phyloP scores from a whole-genome alignment of 2,797 vertebrate genomes.

The Eulemur albifrons region DNA sequence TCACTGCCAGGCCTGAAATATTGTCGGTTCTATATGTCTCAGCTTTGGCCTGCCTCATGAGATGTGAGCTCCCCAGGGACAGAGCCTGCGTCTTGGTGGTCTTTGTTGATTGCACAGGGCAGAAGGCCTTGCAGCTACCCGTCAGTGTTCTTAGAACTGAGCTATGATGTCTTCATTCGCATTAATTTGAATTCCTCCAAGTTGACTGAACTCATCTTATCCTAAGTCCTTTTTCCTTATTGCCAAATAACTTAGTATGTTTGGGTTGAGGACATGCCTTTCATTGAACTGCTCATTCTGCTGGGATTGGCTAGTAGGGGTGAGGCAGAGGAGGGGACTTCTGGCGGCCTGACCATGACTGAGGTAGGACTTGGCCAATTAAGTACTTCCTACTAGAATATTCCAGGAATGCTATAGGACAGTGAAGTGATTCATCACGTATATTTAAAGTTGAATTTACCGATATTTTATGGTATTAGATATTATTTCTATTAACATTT shows the following conservation, averaged over 20 bases:
- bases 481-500: constrained; percentile 93
- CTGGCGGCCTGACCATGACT: background rate
- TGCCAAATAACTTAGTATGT: background rate
- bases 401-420: constrained; percentile 75
- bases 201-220: background rate
- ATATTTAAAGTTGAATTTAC: constrained; percentile 91
- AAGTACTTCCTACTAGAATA: constrained; percentile 66
- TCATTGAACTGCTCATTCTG: background rate
- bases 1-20: background rate
- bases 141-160: background rate
- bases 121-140: background rate
- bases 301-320: background rate
- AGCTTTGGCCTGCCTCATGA: background rate
- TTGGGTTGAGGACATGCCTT: background rate
- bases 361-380: constrained; percentile 42
- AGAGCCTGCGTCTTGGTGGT: background rate
- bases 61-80: background rate
- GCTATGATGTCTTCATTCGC: background rate
- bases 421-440: constrained; percentile 84
- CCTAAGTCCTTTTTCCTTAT: background rate
- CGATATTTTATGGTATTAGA: constrained; percentile 90
- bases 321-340: constrained; percentile 5
- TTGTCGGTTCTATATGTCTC: background rate
- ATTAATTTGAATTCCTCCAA: constrained; percentile 38
- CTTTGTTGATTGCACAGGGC: background rate